Evolutionary conservation across 2,113 vertebrate species (phyloP), one percentile per base, ranked within the genome.

Genomic region (Rallus limicola): DNA sequence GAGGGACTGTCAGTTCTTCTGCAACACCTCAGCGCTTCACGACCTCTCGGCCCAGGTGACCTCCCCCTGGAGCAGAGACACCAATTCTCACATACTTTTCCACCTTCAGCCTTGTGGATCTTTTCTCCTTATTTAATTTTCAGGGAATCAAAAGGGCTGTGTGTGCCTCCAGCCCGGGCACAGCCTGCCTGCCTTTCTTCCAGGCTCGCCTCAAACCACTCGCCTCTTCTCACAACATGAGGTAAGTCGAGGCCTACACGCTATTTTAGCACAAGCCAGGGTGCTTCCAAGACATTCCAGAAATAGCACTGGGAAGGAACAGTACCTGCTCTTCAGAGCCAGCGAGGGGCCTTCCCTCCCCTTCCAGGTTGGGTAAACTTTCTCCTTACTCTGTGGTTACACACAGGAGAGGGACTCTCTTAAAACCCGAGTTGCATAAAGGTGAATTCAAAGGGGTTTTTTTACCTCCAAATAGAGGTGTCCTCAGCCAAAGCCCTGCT

Each of bases 261-360:
- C 59, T 52, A 42, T 86, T 92, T 92, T 46, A 81, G 87, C 77
- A 56, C 58, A 36, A 53, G 21, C 53, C 42, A 3, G 53, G 65
- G 40, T 48, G 59, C 34, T 93, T 79, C 92, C 80, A 65, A 89
- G 29, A 38, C 16, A 86, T 91, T 92, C 91, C 91, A 82, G 91
- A 79, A 91, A 74, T 33, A 92, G 82, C 59, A 10, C 11, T 0
- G 19, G 65, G 68, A 34, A 69, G 42, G 33, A 79, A 40, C 81
- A 92, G 86, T 31, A 42, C 44, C 58, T 70, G 69, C 79, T 92
- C 83, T 74, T 90, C 42, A 53, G 72, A 71, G 76, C 46, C 70
- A 52, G 68, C 11, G 2, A 50, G 33, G 58, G 68, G 67, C 53
- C 75, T 72, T 67, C 75, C 85, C 69, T 85, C 63, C 79, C 77